Conservation (phyloP, 2,113 vertebrate genomes). For the Alectura lathami region DNA sequence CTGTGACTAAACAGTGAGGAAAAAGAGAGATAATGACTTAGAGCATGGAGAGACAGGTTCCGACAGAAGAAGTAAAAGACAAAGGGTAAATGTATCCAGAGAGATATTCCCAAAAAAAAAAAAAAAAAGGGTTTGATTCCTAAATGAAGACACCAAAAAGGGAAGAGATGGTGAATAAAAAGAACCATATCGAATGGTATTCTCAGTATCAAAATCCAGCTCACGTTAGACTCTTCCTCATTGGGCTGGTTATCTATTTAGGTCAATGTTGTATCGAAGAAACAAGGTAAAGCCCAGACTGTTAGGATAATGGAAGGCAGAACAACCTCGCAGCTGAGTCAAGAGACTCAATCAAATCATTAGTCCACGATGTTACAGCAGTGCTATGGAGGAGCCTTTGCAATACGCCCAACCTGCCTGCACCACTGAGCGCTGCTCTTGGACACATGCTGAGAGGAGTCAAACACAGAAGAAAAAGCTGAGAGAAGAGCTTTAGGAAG, state of each 20-base stretch:
- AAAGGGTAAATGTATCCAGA: not conserved
- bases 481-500: not conserved
- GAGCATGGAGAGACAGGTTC: not conserved
- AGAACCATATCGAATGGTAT: not conserved
- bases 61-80: not conserved
- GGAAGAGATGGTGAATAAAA: not conserved
- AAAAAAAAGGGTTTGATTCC: not conserved
- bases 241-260: not conserved
- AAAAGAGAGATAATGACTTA: not conserved
- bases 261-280: not conserved
- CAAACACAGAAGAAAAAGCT: conserved; percentile 32
- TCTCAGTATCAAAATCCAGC: not conserved
- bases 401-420: not conserved
- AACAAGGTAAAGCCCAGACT: conserved; percentile 13
- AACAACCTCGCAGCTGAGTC: conserved; percentile 42
- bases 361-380: conserved; percentile 31
- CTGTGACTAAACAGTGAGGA: not conserved
- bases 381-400: not conserved
- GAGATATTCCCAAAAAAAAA: not conserved
- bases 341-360: conserved; percentile 33
- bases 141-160: not conserved
- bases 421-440: not conserved
- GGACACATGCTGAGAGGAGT: not conserved
- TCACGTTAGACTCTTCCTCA: not conserved
- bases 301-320: conserved; percentile 21